Conservation (phyloP, 2,888 invertebrate genomes). For the Lymantria dispar region DNA sequence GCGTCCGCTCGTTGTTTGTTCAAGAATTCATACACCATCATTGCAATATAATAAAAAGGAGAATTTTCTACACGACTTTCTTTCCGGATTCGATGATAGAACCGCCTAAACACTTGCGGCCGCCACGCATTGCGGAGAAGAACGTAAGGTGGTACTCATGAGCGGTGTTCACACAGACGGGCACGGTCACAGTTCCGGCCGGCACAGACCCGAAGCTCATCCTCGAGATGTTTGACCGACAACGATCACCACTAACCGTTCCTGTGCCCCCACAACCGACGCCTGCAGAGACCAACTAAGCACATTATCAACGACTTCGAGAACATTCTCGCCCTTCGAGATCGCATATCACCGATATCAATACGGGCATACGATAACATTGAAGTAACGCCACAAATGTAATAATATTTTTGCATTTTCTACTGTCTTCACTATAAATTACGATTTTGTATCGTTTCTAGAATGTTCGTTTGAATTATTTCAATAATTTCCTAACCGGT, state of each 20-base stretch:
- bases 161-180: slow-evolving; percentile 66
- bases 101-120: slow-evolving; percentile 53
- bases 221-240: slow-evolving; percentile 81
- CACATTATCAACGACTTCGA: slow-evolving; percentile 1
- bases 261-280: slow-evolving; percentile 56
- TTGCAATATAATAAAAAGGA: slow-evolving; percentile 10
- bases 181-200: slow-evolving; percentile 79
- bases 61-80: slow-evolving; percentile 9
- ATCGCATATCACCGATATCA: slow-evolving; percentile 4
- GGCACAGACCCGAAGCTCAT: slow-evolving; percentile 81
- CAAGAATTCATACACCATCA: slow-evolving; percentile 38
- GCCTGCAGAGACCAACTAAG: slow-evolving; percentile 49
- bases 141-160: slow-evolving; percentile 78
- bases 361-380: not conserved
- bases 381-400: not conserved
- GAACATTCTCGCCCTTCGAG: too few species aligned
- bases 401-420: not conserved
- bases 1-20: slow-evolving; percentile 68
- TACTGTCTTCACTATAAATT: not conserved
- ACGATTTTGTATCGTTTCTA: not conserved
- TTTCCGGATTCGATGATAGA: slow-evolving; percentile 29
- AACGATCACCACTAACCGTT: slow-evolving; percentile 66
- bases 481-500: slow-evolving; percentile 22
- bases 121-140: slow-evolving; percentile 72
- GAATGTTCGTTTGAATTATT: slow-evolving; percentile 3